Evolutionary conservation across 2,797 vertebrate species (phyloP).

Genomic region (Micromesistius poutassou): DNA sequence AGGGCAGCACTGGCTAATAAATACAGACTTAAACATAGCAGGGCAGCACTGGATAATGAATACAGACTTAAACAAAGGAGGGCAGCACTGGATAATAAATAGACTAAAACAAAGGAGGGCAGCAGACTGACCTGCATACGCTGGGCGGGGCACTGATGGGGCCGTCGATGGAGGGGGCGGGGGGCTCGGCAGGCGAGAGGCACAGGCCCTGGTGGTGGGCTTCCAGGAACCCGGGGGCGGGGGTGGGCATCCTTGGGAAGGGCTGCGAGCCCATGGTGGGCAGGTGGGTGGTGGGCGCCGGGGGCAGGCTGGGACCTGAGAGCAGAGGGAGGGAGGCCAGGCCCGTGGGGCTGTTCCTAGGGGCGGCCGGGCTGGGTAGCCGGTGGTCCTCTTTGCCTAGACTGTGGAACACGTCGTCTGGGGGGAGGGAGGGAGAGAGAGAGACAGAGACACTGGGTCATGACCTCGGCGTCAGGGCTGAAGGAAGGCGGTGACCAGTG

Average conservation of each 20-base stretch:
- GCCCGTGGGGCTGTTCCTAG: slow-evolving; percentile 83
- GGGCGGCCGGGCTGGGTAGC: slow-evolving; percentile 77
- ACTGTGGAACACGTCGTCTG: slow-evolving; percentile 94
- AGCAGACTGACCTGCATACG: slow-evolving; percentile 86
- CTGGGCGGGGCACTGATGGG: slow-evolving; percentile 89
- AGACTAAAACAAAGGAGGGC: too few relatives aligned
- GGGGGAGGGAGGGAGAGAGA: background rate
- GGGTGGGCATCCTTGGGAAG: slow-evolving; percentile 84
- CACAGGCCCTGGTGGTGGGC: slow-evolving; percentile 84
- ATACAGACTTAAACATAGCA: too few relatives aligned
- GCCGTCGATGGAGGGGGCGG: slow-evolving; percentile 75
- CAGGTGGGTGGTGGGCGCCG: slow-evolving; percentile 81
- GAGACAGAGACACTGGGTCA: slow-evolving; percentile 17
- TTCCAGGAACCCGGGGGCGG: slow-evolving; percentile 85
- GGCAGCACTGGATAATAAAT: too few relatives aligned
- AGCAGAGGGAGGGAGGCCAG: slow-evolving; percentile 83
- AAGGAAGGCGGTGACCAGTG: background rate
- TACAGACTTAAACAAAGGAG: too few relatives aligned
- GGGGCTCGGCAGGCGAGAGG: slow-evolving; percentile 79
- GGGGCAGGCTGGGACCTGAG: slow-evolving; percentile 77
- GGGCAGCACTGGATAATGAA: too few relatives aligned
- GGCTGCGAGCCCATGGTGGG: slow-evolving; percentile 80
- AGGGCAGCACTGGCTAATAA: too few relatives aligned
- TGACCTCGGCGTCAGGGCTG: background rate
- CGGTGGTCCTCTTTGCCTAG: slow-evolving; percentile 91